Evolutionary conservation across 2,888 invertebrate genomes (phyloP).

Genomic region (Tetropium fuscum): DNA sequence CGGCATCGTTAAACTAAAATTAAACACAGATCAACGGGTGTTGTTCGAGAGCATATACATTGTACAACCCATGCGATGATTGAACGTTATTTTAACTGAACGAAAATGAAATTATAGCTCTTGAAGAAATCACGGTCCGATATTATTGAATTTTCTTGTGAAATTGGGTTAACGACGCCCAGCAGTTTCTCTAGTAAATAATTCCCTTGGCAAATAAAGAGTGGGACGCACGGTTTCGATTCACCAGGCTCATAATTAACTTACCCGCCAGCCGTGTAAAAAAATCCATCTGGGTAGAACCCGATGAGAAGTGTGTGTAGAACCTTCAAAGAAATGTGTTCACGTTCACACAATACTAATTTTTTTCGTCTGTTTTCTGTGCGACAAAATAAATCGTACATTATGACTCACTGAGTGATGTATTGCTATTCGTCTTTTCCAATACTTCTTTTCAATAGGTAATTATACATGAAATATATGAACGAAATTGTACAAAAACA

Average conservation of each 20-base stretch:
- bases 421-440: too few relatives aligned
- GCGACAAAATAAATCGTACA: too few relatives aligned
- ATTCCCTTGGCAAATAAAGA: slow-evolving; percentile 23
- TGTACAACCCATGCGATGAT: neutral
- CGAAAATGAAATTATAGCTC: slow-evolving; percentile 13
- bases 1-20: slow-evolving; percentile 1
- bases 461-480: too few relatives aligned
- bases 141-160: slow-evolving; percentile 22
- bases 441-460: too few relatives aligned
- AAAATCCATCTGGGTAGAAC: too few relatives aligned
- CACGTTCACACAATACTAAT: too few relatives aligned
- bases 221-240: slow-evolving; percentile 4
- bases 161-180: slow-evolving; percentile 26
- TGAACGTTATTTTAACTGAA: slow-evolving; percentile 9
- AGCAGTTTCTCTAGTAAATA: slow-evolving; percentile 13
- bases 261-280: slow-evolving; percentile 9
- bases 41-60: neutral
- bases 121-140: slow-evolving; percentile 14
- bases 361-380: too few relatives aligned
- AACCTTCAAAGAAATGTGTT: too few relatives aligned
- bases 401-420: too few relatives aligned
- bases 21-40: neutral
- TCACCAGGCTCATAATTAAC: slow-evolving; percentile 8
- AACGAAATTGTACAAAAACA: too few relatives aligned
- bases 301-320: too few relatives aligned